These are phyloP conservation scores for Phaenicophaeus curvirostris DNA, from an alignment of 2,797 vertebrate species.

Conservation along the genomic window DNA sequence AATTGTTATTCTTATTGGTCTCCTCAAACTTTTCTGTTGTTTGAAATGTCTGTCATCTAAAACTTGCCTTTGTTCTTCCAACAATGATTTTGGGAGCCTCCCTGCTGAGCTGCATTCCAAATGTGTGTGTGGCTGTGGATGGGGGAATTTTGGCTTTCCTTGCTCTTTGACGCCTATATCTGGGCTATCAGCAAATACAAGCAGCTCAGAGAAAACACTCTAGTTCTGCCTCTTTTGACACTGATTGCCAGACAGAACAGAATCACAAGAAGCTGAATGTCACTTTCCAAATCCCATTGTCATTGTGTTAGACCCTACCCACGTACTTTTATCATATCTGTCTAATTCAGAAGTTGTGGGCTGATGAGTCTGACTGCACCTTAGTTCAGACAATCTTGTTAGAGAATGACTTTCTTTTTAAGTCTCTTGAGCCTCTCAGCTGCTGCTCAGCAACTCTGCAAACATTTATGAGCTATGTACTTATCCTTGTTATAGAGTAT, in stretches of 20 bases:
- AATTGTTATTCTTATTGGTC: slow-evolving; percentile 56
- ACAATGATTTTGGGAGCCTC: slow-evolving; percentile 61
- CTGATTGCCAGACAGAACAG: neutral
- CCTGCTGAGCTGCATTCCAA: slow-evolving; percentile 55
- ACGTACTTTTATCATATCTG: neutral
- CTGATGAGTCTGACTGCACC: neutral
- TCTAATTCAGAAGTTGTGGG: neutral
- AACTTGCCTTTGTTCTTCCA: slow-evolving; percentile 63
- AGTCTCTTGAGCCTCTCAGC: neutral
- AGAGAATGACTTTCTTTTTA: neutral
- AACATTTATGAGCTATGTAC: neutral
- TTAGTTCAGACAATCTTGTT: neutral
- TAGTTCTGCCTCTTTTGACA: neutral
- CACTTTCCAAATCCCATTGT: neutral
- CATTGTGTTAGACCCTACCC: neutral
- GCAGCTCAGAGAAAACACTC: neutral
- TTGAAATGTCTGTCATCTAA: slow-evolving; percentile 62
- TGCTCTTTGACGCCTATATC: neutral
- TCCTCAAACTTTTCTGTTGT: slow-evolving; percentile 47
- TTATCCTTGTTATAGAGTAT: neutral
- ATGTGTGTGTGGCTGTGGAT: slow-evolving; percentile 54
- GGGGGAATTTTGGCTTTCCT: slow-evolving; percentile 45
- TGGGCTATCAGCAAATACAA: neutral
- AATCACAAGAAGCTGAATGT: neutral
- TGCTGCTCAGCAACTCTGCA: neutral